Base-by-base conservation (phyloP, 1,140 invertebrate species). In the Nephotettix cincticeps region DNA sequence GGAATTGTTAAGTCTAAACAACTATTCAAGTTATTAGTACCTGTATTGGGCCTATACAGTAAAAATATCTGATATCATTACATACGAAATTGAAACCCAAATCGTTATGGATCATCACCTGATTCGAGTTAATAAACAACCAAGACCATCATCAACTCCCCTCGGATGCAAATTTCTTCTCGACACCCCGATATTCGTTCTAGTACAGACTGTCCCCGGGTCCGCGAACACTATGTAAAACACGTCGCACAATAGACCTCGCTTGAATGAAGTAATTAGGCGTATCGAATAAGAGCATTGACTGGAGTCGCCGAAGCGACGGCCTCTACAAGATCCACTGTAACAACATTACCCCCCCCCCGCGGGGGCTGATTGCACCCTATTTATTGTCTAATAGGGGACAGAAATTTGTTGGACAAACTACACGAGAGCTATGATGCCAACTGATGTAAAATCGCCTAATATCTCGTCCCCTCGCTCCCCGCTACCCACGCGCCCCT, bases 371-470 rank as follows among this genome's bases (percentile, higher is more conserved):
- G 56, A 61, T 61, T 61, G 56, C 56, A 61, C 56, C 56, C 56
- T 61, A 61, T 61, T 61, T 61, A 28, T 61, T 61, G 56, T 25
- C 56, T 61, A 61, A 61, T 61, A 61, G 56, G 27, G 56, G 56
- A 61, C 56, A 61, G 56, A 25, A 25, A 61, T 25, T 61, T 61
- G 56, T 61, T 61, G 56, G 27, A 61, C 56, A 61, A 61, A 61
- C 56, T 61, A 61, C 47, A 36, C 32, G 32, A 36, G 32, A 36
- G 32, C 32, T 61, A 29, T 61, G 56, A 61, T 25, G 56, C 23
- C 21, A 27, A 29, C 56, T 61, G 56, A 61, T 61, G 56, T 61
- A 61, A 61, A 61, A 61, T 61, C 56, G 27, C 56, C 56, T 61
- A 61, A 61, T 61, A 61, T 61, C 23, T 14, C 23, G 13, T 61